Evolutionary conservation across 2,888 invertebrate species (phyloP).

Genomic region (Parnassius smintheus): DNA sequence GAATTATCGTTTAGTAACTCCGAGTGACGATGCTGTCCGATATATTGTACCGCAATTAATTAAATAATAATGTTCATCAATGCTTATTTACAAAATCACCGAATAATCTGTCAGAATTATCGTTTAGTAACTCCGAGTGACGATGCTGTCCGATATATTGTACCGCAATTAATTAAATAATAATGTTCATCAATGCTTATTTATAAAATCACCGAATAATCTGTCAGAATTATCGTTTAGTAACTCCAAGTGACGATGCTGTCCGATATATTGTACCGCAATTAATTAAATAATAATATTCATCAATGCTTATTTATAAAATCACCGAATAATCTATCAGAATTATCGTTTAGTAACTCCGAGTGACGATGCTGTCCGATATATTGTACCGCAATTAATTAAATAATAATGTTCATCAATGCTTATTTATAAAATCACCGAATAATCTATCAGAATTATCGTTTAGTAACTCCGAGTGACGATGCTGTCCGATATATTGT

Average conservation of each 20-base stretch:
- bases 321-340: constrained; percentile 1
- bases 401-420: neutral
- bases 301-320: neutral
- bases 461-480: constrained; percentile 29
- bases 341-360: constrained; percentile 6
- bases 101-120: neutral
- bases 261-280: constrained; percentile 23
- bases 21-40: constrained; percentile 35
- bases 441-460: neutral
- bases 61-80: neutral
- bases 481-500: constrained; percentile 30
- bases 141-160: constrained; percentile 30
- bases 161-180: constrained; percentile 1
- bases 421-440: neutral
- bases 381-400: constrained; percentile 13
- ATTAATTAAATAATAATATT: neutral
- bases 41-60: constrained; percentile 14
- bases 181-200: neutral
- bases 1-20: constrained; percentile 7
- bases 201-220: neutral
- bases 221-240: neutral
- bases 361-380: constrained; percentile 35
- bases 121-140: constrained; percentile 29
- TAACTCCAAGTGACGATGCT: constrained; percentile 34
- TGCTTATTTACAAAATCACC: neutral